Evolutionary conservation across 2,888 invertebrate species (phyloP), one percentile per base, ranked within the genome.

Genomic region (Hydraecia micacea): DNA sequence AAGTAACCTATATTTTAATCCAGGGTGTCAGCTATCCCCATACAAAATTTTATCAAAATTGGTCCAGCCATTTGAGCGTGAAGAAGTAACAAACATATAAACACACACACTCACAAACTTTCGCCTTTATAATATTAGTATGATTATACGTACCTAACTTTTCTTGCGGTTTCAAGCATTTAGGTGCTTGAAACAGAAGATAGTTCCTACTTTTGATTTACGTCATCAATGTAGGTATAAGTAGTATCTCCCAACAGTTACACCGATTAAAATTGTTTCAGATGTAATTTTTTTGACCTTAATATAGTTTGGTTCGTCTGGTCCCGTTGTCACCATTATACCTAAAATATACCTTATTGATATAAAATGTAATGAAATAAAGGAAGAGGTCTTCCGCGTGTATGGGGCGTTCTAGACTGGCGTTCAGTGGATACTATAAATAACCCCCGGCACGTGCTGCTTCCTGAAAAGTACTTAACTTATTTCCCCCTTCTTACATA

Each of bases 371-470:
- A 32, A 63, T 52, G 13, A 58, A 75, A 52, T 81, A 70, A 70
- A 65, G 28, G 62, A 75, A 80, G 66, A 46, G 42, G 6, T 52
- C 76, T 70, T 46, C 66, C 46, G 36, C 32, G 7, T 65, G 28
- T 25, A n/a, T 25, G n/a, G 55, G 2, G 15, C n/a, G 32, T 21
- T 63, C 2, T n/a, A 42, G 42, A 28, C 18, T 21, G 36, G 15
- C 58, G 25, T 76, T 60, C 42, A 55, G 55, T 77, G 28, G 28
- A 25, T 46, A 67, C 49, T 67, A 60, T 81, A 77, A 55, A 62
- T 67, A 67, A 80, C 25, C 49, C 1, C 8, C 15, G 82, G 66
- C 80, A 81, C 77, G 82, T 77, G 82, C 71, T 49, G 39, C 1
- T 39, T 62, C 65, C 52, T 25, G n/a, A 32, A 46, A 62, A 77